phyloP scores from a whole-genome alignment of 2,888 invertebrate genomes.

The Ditylenchus weischeri region DNA sequence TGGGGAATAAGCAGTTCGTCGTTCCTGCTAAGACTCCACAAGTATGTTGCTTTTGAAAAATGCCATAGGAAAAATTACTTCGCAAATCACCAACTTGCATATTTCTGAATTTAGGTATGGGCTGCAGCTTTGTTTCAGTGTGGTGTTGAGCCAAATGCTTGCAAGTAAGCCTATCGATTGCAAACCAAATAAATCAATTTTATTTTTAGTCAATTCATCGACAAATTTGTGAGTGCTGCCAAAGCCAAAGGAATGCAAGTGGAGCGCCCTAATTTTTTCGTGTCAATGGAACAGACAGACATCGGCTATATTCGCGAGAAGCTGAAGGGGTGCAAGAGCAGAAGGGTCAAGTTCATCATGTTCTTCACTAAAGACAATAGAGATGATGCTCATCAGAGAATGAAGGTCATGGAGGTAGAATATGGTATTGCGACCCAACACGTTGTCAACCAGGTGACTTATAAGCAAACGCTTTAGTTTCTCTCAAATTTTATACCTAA shows the following conservation, averaged over 20 bases:
- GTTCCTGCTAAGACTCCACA: constrained; percentile 14
- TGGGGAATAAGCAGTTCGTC: constrained; percentile 5
- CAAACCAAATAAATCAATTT: too few relatives aligned
- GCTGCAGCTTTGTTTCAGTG: constrained; percentile 23
- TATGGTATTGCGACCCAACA: constrained; percentile 21
- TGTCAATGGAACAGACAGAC: not conserved
- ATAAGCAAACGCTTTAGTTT: too few relatives aligned
- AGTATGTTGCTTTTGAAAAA: too few relatives aligned
- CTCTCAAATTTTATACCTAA: constrained; percentile 21
- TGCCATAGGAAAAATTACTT: too few relatives aligned
- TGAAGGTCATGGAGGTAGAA: constrained; percentile 35
- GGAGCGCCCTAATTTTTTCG: constrained; percentile 7
- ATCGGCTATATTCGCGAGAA: constrained; percentile 14
- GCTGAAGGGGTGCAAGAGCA: constrained; percentile 12
- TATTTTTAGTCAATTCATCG: too few relatives aligned
- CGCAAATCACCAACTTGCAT: too few relatives aligned
- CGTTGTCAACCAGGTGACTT: constrained; percentile 27
- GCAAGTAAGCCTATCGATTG: constrained; percentile 7
- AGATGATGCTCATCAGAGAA: constrained; percentile 28
- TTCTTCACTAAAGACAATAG: constrained; percentile 29
- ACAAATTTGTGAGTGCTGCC: not conserved
- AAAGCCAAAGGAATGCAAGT: not conserved
- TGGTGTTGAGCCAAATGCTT: constrained; percentile 15
- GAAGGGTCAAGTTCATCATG: constrained; percentile 17
- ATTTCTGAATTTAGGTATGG: constrained; percentile 7